These are phyloP conservation scores for Neomorphus geoffroyi DNA, from an alignment of 2,797 vertebrate genomes.

Conservation along the genomic window DNA sequence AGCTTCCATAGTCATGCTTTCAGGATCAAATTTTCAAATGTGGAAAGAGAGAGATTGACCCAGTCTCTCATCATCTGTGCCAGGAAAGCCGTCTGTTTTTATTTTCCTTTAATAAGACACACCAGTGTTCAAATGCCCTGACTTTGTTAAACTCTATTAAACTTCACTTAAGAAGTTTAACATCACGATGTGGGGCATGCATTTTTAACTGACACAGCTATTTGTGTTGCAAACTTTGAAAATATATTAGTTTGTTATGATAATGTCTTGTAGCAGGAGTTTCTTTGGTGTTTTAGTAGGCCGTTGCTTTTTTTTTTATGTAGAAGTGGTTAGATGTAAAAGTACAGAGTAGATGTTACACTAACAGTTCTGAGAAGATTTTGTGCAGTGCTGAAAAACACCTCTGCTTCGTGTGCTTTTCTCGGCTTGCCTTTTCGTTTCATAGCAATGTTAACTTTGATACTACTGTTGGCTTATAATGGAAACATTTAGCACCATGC, in stretches of 20 bases:
- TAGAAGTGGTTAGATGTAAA: neutral
- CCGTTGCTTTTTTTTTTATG: neutral
- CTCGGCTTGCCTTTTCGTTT: neutral
- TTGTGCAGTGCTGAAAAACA: neutral
- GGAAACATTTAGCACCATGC: neutral
- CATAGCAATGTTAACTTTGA: neutral
- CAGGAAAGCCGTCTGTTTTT: neutral
- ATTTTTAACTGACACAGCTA: neutral
- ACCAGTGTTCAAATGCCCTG: neutral
- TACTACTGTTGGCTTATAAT: neutral
- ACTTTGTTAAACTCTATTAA: neutral
- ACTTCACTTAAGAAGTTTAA: fast-evolving
- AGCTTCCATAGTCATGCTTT: neutral
- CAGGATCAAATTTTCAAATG: neutral
- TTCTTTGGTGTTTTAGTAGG: neutral
- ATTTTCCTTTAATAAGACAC: neutral
- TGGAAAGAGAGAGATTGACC: neutral
- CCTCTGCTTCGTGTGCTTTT: neutral
- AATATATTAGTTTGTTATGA: fast-evolving
- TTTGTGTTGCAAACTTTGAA: neutral
- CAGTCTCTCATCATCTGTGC: neutral
- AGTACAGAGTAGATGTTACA: neutral
- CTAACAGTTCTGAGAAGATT: neutral
- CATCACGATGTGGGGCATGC: fast-evolving
- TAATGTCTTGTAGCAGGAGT: neutral